Evolutionary conservation across 2,113 vertebrate genomes (phyloP).

Genomic region (Trogon surrucura): DNA sequence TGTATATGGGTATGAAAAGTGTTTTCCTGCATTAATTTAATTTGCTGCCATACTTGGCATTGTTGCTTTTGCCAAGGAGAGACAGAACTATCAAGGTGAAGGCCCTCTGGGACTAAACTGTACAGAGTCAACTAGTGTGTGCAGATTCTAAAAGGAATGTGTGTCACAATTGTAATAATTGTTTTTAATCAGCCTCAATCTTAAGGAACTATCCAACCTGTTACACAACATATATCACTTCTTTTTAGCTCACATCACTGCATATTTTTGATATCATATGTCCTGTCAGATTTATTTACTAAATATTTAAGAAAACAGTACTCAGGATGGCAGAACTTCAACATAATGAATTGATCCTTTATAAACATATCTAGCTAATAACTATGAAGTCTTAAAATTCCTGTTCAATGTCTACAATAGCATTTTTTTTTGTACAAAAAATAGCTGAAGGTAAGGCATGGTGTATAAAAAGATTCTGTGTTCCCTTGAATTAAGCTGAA

Average conservation of each 20-base stretch:
- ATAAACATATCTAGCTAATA: not conserved
- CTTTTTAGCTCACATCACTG: not conserved
- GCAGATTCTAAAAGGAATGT: not conserved
- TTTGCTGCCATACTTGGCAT: not conserved
- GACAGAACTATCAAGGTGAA: not conserved
- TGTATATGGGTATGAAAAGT: not conserved
- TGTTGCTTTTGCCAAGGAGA: not conserved
- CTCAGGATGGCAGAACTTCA: not conserved
- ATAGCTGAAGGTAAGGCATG: not conserved
- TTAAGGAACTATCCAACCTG: not conserved
- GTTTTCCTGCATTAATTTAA: not conserved
- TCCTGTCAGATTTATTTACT: not conserved
- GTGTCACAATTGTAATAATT: not conserved
- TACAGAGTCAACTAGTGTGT: not conserved
- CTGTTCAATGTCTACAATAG: not conserved
- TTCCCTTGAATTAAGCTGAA: constrained; percentile 20
- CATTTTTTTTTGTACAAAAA: not conserved
- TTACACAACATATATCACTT: accelerated
- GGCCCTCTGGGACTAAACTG: not conserved
- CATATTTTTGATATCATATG: not conserved
- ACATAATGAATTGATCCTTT: not conserved
- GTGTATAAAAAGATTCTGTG: not conserved
- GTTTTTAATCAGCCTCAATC: not conserved
- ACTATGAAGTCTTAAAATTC: not conserved
- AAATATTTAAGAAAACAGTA: not conserved